These are phyloP conservation scores for Phallusia fumigata DNA, from an alignment of 23 tunicate species.

Conservation along the genomic window DNA sequence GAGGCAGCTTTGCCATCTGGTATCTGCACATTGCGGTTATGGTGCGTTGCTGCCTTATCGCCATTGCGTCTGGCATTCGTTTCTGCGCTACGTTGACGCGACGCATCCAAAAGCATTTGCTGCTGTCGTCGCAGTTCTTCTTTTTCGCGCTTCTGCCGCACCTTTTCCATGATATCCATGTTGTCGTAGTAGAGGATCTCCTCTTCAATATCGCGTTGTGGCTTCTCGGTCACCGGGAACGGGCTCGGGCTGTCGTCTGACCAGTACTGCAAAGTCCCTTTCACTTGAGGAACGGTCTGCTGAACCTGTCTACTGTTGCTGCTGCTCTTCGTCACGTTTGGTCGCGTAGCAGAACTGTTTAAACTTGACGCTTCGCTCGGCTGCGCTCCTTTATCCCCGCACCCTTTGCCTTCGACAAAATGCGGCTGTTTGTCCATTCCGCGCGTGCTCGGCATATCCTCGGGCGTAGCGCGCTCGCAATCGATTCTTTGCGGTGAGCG, in stretches of 20 bases:
- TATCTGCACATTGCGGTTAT: conserved; percentile 12
- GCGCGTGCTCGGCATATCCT: background rate
- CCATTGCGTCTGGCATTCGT: conserved; percentile 9
- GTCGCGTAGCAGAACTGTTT: conserved; percentile 11
- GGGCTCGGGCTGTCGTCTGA: background rate
- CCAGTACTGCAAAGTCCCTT: background rate
- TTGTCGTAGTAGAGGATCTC: conserved; percentile 78
- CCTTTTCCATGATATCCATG: conserved; percentile 87
- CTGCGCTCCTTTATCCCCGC: background rate
- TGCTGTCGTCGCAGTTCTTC: conserved; percentile 17
- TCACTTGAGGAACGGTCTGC: background rate
- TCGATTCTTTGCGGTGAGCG: background rate
- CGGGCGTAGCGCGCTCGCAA: background rate
- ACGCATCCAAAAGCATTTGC: conserved; percentile 2
- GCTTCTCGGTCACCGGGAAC: background rate
- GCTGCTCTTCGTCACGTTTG: conserved; percentile 11
- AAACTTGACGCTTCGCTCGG: background rate
- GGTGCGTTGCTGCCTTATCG: conserved; percentile 11
- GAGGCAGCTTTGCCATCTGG: background rate
- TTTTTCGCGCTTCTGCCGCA: conserved; percentile 47
- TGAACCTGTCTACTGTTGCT: conserved; percentile 2
- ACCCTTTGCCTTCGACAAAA: background rate
- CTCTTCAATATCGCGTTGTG: conserved; percentile 35
- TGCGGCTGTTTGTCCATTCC: background rate
- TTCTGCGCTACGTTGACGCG: conserved; percentile 14